phyloP scores from a whole-genome alignment of 1,140 invertebrate species.

The Holcopasites calliopsidis region DNA sequence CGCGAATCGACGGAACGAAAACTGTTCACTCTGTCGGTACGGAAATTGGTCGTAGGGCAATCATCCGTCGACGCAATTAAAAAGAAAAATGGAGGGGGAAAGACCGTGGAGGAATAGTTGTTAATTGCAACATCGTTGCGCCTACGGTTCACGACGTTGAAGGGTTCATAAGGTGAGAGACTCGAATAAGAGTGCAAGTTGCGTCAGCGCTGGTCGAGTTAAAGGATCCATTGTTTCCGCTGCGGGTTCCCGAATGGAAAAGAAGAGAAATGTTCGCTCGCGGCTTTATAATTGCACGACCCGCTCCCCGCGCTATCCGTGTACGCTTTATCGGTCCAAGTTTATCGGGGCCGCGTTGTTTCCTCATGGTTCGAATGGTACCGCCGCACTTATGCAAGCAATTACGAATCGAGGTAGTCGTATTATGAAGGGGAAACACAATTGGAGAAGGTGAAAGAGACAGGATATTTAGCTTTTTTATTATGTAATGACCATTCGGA shows the following conservation, averaged over 20 bases:
- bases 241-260: constrained; percentile 15
- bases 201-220: not conserved
- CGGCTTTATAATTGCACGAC: constrained; percentile 28
- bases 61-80: not conserved
- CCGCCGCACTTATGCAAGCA: constrained; percentile 16
- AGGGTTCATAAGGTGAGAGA: constrained; percentile 33
- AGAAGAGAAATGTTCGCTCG: constrained; percentile 14
- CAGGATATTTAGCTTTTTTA: not conserved
- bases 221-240: constrained; percentile 42
- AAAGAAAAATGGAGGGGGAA: not conserved
- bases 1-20: not conserved
- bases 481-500: not conserved
- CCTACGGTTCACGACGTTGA: not conserved
- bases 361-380: constrained; percentile 30
- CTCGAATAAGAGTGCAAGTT: constrained; percentile 29
- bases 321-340: constrained; percentile 15
- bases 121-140: constrained; percentile 31
- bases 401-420: constrained; percentile 3
- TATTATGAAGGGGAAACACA: not conserved
- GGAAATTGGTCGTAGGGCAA: not conserved
- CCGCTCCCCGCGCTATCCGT: constrained; percentile 5
- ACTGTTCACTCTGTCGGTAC: not conserved
- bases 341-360: constrained; percentile 25
- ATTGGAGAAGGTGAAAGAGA: not conserved
- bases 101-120: not conserved